Conservation (phyloP, 2,797 vertebrate genomes). For the Orientallactaga sibirica region DNA sequence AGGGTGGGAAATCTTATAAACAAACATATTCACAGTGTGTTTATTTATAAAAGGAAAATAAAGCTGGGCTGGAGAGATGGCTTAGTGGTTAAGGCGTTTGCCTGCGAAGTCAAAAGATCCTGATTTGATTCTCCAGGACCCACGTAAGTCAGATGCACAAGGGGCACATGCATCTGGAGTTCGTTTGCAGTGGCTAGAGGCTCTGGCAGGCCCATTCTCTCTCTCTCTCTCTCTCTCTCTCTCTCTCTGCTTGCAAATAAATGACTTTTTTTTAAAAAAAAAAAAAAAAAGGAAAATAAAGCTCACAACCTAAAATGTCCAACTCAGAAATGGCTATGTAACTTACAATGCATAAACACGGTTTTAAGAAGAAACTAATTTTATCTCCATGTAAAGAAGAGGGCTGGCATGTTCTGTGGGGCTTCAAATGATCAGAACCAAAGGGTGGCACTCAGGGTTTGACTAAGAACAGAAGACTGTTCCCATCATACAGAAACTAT, state of each 20-base stretch:
- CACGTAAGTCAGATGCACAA: too few relatives aligned
- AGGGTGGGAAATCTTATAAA: background rate
- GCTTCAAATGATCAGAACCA: constrained; percentile 37
- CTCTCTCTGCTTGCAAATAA: too few relatives aligned
- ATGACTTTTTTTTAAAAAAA: background rate
- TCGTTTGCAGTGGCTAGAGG: too few relatives aligned
- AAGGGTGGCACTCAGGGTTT: background rate
- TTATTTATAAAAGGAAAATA: constrained; percentile 59
- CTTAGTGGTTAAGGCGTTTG: too few relatives aligned
- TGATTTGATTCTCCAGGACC: too few relatives aligned
- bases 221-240: too few relatives aligned
- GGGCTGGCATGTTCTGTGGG: background rate
- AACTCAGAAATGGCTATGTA: background rate
- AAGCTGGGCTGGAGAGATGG: background rate
- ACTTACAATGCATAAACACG: background rate
- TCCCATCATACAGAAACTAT: background rate
- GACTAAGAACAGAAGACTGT: background rate
- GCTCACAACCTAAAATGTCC: background rate
- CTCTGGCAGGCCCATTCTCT: too few relatives aligned
- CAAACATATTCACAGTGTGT: constrained; percentile 13
- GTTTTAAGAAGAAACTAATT: constrained; percentile 19
- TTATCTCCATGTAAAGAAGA: background rate
- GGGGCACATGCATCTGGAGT: too few relatives aligned
- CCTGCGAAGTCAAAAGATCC: too few relatives aligned
- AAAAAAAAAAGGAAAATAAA: constrained; percentile 44